These are phyloP conservation scores for Lithophane leautieri DNA, from an alignment of 2,888 invertebrate species.

Conservation along the genomic window DNA sequence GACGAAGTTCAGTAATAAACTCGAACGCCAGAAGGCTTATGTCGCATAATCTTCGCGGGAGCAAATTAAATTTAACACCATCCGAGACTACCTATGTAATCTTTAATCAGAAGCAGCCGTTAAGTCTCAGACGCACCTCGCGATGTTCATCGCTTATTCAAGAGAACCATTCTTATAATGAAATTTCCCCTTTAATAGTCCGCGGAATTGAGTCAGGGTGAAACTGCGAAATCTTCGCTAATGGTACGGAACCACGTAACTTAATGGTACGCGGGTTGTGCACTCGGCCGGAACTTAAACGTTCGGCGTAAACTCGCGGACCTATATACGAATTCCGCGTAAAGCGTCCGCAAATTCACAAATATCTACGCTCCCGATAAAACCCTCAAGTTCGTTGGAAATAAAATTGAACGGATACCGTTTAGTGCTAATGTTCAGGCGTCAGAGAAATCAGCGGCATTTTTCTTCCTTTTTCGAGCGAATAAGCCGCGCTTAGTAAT, in stretches of 20 bases:
- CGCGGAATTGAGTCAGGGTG: conserved; percentile 82
- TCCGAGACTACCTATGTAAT: conserved; percentile 75
- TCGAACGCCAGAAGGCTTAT: conserved; percentile 70
- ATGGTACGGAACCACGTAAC: conserved; percentile 84
- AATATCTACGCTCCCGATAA: conserved; percentile 57
- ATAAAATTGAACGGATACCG: conserved; percentile 72
- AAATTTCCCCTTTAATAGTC: conserved; percentile 85
- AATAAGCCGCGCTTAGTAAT: conserved; percentile 61
- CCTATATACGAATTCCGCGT: conserved; percentile 65
- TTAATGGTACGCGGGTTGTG: conserved; percentile 73
- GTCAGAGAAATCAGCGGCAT: conserved; percentile 61
- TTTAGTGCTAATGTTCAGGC: conserved; percentile 64
- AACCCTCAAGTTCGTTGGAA: conserved; percentile 62
- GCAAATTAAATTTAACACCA: conserved; percentile 80
- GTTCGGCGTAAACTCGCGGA: conserved; percentile 58
- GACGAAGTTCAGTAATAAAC: conserved; percentile 73
- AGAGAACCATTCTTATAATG: conserved; percentile 84
- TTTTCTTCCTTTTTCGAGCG: conserved; percentile 59
- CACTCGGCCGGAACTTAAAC: conserved; percentile 68
- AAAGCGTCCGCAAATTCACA: conserved; percentile 67
- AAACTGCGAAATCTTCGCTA: conserved; percentile 84
- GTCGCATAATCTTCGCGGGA: conserved; percentile 71
- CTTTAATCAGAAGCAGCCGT: conserved; percentile 77
- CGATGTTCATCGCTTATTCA: conserved; percentile 80
- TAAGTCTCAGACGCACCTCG: conserved; percentile 73